Evolutionary conservation across 2,888 invertebrate genomes (phyloP).

Genomic region (Anarsia innoxiella): DNA sequence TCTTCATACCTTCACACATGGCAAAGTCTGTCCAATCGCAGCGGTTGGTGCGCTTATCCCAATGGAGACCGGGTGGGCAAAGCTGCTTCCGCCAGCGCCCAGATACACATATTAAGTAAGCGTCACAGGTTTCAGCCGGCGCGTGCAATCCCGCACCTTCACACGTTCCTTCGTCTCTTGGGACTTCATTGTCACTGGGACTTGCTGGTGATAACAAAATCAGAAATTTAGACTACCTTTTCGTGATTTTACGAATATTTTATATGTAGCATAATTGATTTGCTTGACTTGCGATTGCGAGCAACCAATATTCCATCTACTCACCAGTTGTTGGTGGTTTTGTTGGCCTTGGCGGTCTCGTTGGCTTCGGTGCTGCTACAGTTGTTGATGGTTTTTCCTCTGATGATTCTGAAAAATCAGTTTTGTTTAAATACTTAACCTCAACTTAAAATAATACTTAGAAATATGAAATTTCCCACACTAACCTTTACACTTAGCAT

Average conservation of each 20-base stretch:
- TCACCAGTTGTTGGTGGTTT: slow-evolving; percentile 26
- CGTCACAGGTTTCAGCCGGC: slow-evolving; percentile 80
- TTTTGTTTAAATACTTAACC: neutral
- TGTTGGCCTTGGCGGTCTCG: slow-evolving; percentile 37
- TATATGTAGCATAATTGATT: too few relatives aligned
- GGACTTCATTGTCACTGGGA: too few relatives aligned
- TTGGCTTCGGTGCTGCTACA: slow-evolving; percentile 35
- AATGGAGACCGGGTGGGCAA: slow-evolving; percentile 87
- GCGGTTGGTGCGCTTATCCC: slow-evolving; percentile 80
- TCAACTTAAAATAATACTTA: neutral
- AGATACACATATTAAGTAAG: slow-evolving; percentile 83
- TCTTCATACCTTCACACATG: slow-evolving; percentile 79
- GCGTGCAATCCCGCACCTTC: slow-evolving; percentile 51
- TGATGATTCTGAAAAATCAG: slow-evolving; percentile 18
- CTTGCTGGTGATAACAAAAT: slow-evolving; percentile 27
- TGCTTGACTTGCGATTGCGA: too few relatives aligned
- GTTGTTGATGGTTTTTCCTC: slow-evolving; percentile 35
- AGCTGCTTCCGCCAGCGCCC: slow-evolving; percentile 81
- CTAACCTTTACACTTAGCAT: slow-evolving; percentile 78
- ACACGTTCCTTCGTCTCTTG: slow-evolving; percentile 36
- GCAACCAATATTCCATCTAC: too few relatives aligned
- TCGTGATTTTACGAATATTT: neutral
- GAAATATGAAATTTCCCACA: neutral
- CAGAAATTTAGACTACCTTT: neutral
- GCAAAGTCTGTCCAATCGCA: slow-evolving; percentile 89